A percentile compares a stretch with the other conserved stretches of the same genome.
Evolutionary conservation across 53 echinoderm and acorn worm genomes (phyloP).

Genomic region (Actinopyga echinites): DNA sequence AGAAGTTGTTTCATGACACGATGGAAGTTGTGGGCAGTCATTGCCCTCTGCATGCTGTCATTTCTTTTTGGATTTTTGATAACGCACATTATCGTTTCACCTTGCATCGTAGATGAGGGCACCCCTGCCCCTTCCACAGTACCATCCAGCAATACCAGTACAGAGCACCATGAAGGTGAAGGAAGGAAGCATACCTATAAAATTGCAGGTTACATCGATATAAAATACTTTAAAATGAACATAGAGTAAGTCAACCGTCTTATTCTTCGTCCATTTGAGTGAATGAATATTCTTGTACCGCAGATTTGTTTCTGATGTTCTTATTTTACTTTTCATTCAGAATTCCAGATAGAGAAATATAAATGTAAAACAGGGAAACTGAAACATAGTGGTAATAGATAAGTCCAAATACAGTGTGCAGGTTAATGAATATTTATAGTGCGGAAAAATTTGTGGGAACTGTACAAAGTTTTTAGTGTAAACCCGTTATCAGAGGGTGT

Average conservation of each 20-base stretch:
- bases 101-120: neutral
- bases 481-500: no score
- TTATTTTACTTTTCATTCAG: no score
- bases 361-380: no score
- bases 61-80: constrained; percentile 29
- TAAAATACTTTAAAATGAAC: constrained; percentile 10
- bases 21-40: constrained; percentile 16
- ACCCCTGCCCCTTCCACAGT: neutral
- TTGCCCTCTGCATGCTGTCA: constrained; percentile 8
- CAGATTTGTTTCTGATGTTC: no score
- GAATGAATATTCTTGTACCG: no score
- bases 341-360: no score
- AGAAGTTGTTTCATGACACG: constrained; percentile 1
- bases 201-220: constrained; percentile 24
- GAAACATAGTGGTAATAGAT: no score
- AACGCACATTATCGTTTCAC: constrained; percentile 39
- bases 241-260: constrained; percentile 52
- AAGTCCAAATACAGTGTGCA: no score
- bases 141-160: constrained; percentile 3
- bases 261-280: no score
- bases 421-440: no score
- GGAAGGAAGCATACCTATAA: neutral
- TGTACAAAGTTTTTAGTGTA: no score
- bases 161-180: constrained; percentile 12
- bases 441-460: no score